Evolutionary conservation across 2,888 invertebrate species (phyloP), one percentile per base, ranked within the genome.

Genomic region (Allolobophora icterica): DNA sequence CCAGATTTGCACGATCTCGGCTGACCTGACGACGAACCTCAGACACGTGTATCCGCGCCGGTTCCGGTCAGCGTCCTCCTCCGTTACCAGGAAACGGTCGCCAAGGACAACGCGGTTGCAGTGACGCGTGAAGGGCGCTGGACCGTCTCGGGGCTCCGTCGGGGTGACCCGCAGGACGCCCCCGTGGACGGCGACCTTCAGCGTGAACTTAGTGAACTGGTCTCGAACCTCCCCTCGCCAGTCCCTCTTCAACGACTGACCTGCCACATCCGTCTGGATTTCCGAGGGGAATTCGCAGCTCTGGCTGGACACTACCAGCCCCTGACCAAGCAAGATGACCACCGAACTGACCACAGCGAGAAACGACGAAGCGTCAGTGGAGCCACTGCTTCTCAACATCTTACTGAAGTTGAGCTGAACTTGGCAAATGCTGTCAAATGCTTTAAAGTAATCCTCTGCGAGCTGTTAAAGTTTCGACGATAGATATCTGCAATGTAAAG

Each of bases 61-160:
- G 2, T 30, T 35, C 35, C 87, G 21, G 15, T 35, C 92, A 21
- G 30, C 42, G 40, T 92, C 92, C 91, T 92, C 91, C 58, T 92
- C 91, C 5, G 91, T 89, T 24, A 92, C 92, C 71, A 92, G 90
- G 91, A 89, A 92, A 42, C 90, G 89, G 84, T 91, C 91, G 6
- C 89, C 91, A 0, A 71, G 90, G 30, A 89, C 17, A 33, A 33
- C 35, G 87, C 90, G 91, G 52, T 91, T 58, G 89, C 92, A 92
- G 45, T 87, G 89, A n/a, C 92, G 89, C 40, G 91, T 91, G 91
- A 89, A 83, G 34, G 33, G 35, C 19, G 87, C 87, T 35, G 84
- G 90, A 11, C 71, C 89, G 30, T 91, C 33, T 45, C 89, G 83
- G 24, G 71, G 34, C 33, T 91, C 91, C 15, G 92, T 90, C 33